Conservation (phyloP, 92 coral and sea anemone species). For the Palythoa heliodiscus region DNA sequence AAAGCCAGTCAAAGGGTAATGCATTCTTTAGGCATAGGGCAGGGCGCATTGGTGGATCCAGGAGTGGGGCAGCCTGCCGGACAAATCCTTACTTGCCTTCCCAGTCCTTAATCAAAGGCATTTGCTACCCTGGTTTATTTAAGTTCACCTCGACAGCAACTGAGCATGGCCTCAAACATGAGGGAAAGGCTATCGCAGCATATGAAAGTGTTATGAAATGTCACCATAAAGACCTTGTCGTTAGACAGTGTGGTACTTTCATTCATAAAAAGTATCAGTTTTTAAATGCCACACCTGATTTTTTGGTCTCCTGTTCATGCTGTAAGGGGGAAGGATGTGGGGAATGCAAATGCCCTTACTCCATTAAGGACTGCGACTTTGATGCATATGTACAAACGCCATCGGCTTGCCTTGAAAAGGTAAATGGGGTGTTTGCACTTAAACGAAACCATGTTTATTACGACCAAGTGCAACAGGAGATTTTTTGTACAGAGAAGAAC, state of each 20-base stretch:
- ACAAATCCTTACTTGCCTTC: constrained; percentile 42
- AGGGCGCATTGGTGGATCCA: constrained; percentile 42
- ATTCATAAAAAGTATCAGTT: constrained; percentile 34
- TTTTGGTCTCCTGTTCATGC: constrained; percentile 39
- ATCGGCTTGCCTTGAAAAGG: constrained; percentile 44
- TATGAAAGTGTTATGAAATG: constrained; percentile 34
- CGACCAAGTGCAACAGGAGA: constrained; percentile 64
- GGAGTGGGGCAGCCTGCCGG: constrained; percentile 33
- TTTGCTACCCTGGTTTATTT: too few relatives aligned
- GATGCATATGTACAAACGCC: constrained; percentile 23
- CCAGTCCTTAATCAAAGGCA: constrained; percentile 41
- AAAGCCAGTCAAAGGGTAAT: constrained; percentile 30
- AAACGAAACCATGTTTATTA: constrained; percentile 57
- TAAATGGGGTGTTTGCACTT: constrained; percentile 37
- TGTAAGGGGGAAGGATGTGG: constrained; percentile 50
- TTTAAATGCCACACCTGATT: constrained; percentile 49
- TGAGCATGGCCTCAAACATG: constrained; percentile 35
- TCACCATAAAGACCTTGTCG: constrained; percentile 35
- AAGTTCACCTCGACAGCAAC: too few relatives aligned
- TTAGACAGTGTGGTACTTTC: constrained; percentile 46
- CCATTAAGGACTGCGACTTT: constrained; percentile 32
- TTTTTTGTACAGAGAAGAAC: constrained; percentile 31
- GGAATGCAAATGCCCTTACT: constrained; percentile 41
- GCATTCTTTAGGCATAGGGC: constrained; percentile 38
- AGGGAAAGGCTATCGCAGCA: constrained; percentile 22